Conservation (phyloP, 2,888 invertebrate species). For the Pachycephus smyrnensis region DNA sequence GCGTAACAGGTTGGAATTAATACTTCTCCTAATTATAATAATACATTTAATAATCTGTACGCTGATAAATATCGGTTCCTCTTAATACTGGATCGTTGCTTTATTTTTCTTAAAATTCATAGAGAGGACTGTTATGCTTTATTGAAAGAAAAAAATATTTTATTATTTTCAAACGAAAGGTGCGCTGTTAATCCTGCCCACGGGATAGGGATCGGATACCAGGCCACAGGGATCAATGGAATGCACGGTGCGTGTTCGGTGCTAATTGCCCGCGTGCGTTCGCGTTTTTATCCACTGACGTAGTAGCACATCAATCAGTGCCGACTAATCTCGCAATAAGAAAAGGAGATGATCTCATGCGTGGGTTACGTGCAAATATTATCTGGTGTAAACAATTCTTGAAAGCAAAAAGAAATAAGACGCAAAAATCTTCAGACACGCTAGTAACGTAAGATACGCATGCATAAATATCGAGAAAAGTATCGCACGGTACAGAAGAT, state of each 20-base stretch:
- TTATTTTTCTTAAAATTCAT: background rate
- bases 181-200: background rate
- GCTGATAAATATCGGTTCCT: background rate
- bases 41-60: background rate
- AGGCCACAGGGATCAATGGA: constrained; percentile 29
- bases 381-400: background rate
- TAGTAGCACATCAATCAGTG: background rate
- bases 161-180: background rate
- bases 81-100: background rate
- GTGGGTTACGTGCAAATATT: background rate
- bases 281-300: constrained; percentile 32
- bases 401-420: background rate
- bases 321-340: background rate
- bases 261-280: constrained; percentile 43
- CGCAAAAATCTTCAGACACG: background rate
- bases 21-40: background rate
- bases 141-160: background rate
- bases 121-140: background rate
- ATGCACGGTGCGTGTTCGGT: constrained; percentile 42
- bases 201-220: background rate
- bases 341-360: background rate
- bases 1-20: background rate
- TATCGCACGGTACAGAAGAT: background rate
- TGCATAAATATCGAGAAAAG: background rate
- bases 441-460: background rate